phyloP scores from a whole-genome alignment of 1,140 invertebrate genomes.

The Metaphire vulgaris region DNA sequence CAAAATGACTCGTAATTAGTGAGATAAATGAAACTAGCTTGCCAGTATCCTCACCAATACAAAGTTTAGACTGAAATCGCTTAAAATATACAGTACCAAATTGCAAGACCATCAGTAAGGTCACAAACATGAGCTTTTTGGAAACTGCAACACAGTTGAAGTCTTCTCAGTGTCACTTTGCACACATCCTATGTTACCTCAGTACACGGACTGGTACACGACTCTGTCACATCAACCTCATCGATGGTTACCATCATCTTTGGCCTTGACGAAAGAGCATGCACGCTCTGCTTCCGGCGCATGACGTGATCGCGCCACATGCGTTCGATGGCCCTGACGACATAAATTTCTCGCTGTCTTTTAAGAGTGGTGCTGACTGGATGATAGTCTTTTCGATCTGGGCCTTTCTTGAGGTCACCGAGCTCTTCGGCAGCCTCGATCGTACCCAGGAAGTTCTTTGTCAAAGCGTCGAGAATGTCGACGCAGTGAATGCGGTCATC shows the following conservation, averaged over 20 bases:
- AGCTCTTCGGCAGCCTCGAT: not conserved
- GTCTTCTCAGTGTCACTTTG: too few relatives aligned
- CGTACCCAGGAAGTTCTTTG: constrained; percentile 88
- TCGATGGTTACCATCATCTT: constrained; percentile 14
- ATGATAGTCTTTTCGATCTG: constrained; percentile 59
- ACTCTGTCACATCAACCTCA: constrained; percentile 14
- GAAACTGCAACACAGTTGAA: too few relatives aligned
- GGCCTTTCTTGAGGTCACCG: constrained; percentile 21
- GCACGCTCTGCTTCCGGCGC: constrained; percentile 7
- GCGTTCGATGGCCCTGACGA: constrained; percentile 8
- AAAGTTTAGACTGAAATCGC: too few relatives aligned
- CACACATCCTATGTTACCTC: not conserved
- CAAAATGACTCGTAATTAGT: too few relatives aligned
- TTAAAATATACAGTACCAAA: too few relatives aligned
- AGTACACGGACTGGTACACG: not conserved
- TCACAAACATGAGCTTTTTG: too few relatives aligned
- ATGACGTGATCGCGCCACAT: constrained; percentile 14
- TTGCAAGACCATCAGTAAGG: too few relatives aligned
- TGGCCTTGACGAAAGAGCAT: not conserved
- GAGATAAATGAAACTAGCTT: too few relatives aligned
- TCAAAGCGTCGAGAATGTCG: constrained; percentile 89
- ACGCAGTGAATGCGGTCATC: constrained; percentile 93
- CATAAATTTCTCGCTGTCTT: constrained; percentile 73
- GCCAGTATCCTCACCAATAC: too few relatives aligned
- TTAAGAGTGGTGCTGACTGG: constrained; percentile 85